Conservation (phyloP, 2,888 invertebrate species). For the Lamellibrachia columna region DNA sequence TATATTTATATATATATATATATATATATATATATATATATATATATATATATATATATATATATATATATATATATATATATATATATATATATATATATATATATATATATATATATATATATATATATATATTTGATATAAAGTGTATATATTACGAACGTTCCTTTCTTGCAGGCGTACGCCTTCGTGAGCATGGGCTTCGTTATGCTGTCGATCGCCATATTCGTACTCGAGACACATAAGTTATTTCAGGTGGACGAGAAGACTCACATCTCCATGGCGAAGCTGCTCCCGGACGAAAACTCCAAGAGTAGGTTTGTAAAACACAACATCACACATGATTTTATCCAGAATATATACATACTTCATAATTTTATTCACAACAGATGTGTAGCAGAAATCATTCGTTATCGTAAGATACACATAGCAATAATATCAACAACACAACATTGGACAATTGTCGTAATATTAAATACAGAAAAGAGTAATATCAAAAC, state of each 20-base stretch:
- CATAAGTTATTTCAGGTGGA: conserved; percentile 57
- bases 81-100: too few relatives aligned
- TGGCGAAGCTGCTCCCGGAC: conserved; percentile 30
- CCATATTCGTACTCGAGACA: conserved; percentile 61
- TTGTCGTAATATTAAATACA: neutral
- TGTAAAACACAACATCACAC: neutral
- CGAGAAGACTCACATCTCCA: conserved; percentile 21
- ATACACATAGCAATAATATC: neutral
- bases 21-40: too few relatives aligned
- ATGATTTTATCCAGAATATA: neutral
- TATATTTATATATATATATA: too few relatives aligned
- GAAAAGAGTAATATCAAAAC: neutral
- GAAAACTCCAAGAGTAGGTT: neutral
- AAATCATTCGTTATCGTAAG: too few relatives aligned
- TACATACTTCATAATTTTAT: too few relatives aligned
- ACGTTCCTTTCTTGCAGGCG: conserved; percentile 44
- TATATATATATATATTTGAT: neutral
- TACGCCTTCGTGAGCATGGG: conserved; percentile 62
- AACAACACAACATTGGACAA: neutral
- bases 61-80: too few relatives aligned
- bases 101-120: too few relatives aligned
- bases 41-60: too few relatives aligned
- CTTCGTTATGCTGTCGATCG: conserved; percentile 60
- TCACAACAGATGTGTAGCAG: too few relatives aligned
- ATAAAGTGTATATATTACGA: neutral